Conservation (phyloP, 2,113 vertebrate genomes). For the Pseudolaguvia tuberculata region DNA sequence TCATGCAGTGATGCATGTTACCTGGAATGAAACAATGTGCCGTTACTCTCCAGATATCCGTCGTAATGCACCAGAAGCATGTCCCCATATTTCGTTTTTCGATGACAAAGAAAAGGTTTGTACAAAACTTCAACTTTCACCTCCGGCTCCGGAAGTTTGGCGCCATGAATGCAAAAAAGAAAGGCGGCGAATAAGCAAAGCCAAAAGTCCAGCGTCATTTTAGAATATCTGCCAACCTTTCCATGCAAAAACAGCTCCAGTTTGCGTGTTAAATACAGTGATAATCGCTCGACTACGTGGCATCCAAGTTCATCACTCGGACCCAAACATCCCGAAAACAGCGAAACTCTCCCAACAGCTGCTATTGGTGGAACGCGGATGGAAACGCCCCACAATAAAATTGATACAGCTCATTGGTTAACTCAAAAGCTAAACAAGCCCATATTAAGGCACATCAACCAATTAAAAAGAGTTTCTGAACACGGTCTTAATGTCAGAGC, state of each 20-base stretch:
- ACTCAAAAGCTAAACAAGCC: slow-evolving; percentile 25
- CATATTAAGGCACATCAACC: background rate
- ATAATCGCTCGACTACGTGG: slow-evolving; percentile 63
- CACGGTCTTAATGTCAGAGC: slow-evolving; percentile 38
- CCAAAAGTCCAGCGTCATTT: slow-evolving; percentile 62
- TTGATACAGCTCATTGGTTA: slow-evolving; percentile 47
- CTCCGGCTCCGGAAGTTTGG: slow-evolving; percentile 84
- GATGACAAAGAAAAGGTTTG: slow-evolving; percentile 84
- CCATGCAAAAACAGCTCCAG: background rate
- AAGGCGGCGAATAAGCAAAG: slow-evolving; percentile 56
- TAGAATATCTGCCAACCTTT: background rate
- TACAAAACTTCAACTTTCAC: slow-evolving; percentile 87
- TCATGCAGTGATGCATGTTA: slow-evolving; percentile 59
- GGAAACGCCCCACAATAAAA: background rate
- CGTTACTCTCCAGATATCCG: slow-evolving; percentile 84
- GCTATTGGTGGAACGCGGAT: slow-evolving; percentile 49
- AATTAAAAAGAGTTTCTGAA: slow-evolving; percentile 12
- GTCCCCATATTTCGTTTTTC: slow-evolving; percentile 85
- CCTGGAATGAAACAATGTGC: slow-evolving; percentile 90
- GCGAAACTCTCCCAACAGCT: slow-evolving; percentile 19
- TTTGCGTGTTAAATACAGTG: background rate
- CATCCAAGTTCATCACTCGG: slow-evolving; percentile 51
- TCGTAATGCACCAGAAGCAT: slow-evolving; percentile 89
- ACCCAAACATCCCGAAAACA: slow-evolving; percentile 15
- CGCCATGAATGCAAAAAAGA: slow-evolving; percentile 62